Evolutionary conservation across 2,797 vertebrate genomes (phyloP).

Genomic region (Crocidura indochinensis): DNA sequence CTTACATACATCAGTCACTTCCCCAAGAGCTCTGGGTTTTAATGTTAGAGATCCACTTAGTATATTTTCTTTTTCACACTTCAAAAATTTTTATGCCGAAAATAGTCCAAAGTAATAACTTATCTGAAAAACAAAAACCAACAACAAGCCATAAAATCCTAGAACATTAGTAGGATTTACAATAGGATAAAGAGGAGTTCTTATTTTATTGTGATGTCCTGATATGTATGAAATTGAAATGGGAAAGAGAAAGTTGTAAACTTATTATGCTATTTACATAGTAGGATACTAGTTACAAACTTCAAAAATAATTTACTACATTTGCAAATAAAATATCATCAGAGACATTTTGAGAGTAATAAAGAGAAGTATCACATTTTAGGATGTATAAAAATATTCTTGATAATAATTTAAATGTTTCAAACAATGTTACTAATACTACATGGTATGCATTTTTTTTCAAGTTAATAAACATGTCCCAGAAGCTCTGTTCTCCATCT

Average conservation of each 20-base stretch:
- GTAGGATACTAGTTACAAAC: constrained; percentile 5
- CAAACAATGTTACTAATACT: constrained; percentile 38
- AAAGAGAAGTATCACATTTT: constrained; percentile 60
- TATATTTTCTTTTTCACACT: constrained; percentile 75
- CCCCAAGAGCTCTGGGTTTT: constrained; percentile 69
- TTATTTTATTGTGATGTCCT: constrained; percentile 65
- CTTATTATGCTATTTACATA: constrained; percentile 58
- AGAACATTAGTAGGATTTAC: background rate
- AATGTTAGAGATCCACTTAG: constrained; percentile 44
- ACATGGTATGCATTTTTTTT: constrained; percentile 19
- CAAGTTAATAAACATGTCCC: background rate
- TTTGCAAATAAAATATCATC: constrained; percentile 56
- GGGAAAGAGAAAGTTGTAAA: constrained; percentile 66
- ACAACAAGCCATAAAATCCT: background rate
- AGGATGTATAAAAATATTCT: constrained; percentile 49
- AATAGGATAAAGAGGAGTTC: background rate
- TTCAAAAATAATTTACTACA: constrained; percentile 55
- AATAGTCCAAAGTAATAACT: constrained; percentile 63
- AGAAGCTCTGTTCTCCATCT: background rate
- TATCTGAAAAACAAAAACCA: background rate
- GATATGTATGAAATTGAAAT: constrained; percentile 7
- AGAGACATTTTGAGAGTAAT: constrained; percentile 31
- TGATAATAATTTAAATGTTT: constrained; percentile 22
- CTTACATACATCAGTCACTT: constrained; percentile 18
- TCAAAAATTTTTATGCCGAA: constrained; percentile 38